These are phyloP conservation scores for Gortyna flavago DNA, from an alignment of 2,888 invertebrate species.

Conservation along the genomic window DNA sequence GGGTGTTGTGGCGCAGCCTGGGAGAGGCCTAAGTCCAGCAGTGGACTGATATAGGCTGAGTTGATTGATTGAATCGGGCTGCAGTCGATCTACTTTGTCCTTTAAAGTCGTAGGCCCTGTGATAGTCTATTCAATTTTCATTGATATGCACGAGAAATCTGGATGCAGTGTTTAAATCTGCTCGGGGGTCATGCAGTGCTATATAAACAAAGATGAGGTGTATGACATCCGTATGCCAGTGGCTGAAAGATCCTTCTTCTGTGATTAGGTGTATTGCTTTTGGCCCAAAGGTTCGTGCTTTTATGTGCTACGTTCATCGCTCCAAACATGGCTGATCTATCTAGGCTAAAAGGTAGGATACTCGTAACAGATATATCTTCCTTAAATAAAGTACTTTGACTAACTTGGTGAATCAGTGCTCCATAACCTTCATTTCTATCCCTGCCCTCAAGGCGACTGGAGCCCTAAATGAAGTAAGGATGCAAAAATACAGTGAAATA, in stretches of 20 bases:
- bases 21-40: not conserved
- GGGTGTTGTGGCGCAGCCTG: not conserved
- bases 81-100: not conserved
- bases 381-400: conserved; percentile 16
- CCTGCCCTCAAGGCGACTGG: conserved; percentile 24
- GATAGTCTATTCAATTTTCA: not conserved
- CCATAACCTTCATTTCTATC: conserved; percentile 31
- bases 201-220: conserved; percentile 18
- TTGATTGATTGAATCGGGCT: not conserved
- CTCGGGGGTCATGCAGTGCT: conserved; percentile 32
- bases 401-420: conserved; percentile 44
- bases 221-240: not conserved
- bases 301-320: conserved; percentile 10
- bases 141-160: not conserved
- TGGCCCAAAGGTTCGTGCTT: not conserved
- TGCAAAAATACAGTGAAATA: conserved; percentile 62
- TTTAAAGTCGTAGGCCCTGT: not conserved
- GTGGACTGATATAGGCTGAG: not conserved
- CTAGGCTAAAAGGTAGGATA: not conserved
- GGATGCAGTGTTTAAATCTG: not conserved
- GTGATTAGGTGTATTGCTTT: not conserved
- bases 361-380: not conserved
- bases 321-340: not conserved
- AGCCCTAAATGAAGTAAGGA: conserved; percentile 48
- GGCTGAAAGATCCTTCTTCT: not conserved